Evolutionary conservation across 2,797 vertebrate species (phyloP).

Genomic region (Basileuterus tristriatus): DNA sequence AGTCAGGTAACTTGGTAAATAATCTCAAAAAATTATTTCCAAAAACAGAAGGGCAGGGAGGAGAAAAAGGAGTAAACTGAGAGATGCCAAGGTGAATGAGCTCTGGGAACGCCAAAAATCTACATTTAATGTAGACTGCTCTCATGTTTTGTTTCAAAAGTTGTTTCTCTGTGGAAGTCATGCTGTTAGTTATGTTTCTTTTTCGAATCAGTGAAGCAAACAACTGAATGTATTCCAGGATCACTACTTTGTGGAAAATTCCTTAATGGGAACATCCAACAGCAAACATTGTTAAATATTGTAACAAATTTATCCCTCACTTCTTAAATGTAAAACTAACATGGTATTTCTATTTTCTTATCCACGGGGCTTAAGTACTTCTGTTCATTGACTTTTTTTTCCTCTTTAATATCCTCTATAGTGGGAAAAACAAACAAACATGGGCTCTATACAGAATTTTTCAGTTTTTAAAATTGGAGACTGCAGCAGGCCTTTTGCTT

Average conservation of each 20-base stretch:
- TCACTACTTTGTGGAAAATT: not conserved
- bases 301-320: not conserved
- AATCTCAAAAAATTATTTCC: not conserved
- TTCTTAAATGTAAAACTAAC: not conserved
- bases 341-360: not conserved
- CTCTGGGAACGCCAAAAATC: not conserved
- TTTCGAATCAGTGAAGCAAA: not conserved
- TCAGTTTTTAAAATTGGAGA: not conserved
- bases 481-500: not conserved
- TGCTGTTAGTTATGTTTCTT: not conserved
- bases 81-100: not conserved
- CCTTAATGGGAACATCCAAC: not conserved
- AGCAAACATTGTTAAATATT: not conserved
- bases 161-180: not conserved
- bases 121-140: not conserved
- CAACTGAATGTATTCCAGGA: fast-evolving
- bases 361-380: not conserved
- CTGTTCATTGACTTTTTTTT: not conserved
- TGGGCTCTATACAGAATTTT: not conserved
- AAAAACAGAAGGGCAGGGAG: not conserved
- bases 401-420: not conserved
- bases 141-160: not conserved
- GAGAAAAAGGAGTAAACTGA: not conserved
- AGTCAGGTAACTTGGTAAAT: not conserved
- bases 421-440: not conserved